phyloP scores from a whole-genome alignment of 2,113 vertebrate genomes.

The Origma solitaria region DNA sequence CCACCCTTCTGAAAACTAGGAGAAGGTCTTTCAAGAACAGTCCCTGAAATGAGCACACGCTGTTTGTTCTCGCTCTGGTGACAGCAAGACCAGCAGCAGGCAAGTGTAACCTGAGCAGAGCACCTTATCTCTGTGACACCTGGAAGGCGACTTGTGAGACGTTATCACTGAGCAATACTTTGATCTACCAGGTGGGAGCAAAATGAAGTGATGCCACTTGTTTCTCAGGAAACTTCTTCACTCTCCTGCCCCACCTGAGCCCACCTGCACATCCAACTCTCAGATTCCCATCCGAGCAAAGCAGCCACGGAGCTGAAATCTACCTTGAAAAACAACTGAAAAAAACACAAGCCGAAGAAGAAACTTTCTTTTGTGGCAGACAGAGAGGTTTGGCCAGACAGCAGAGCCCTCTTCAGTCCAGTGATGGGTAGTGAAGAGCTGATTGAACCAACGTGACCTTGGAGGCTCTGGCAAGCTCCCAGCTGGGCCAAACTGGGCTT shows the following conservation, averaged over 20 bases:
- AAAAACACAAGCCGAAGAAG: background rate
- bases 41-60: fast-evolving
- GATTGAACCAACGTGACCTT: background rate
- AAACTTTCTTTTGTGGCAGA: background rate
- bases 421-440: background rate
- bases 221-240: background rate
- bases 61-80: background rate
- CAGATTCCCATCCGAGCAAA: background rate
- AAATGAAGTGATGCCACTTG: background rate
- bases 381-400: slow-evolving; percentile 38
- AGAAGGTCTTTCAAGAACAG: background rate
- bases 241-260: background rate
- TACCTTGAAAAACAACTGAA: background rate
- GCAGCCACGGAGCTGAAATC: slow-evolving; percentile 2
- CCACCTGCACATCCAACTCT: background rate
- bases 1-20: background rate
- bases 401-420: slow-evolving; percentile 61
- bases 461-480: background rate
- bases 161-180: background rate
- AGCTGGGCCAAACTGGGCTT: background rate
- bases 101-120: background rate
- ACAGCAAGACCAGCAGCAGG: background rate
- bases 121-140: background rate
- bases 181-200: slow-evolving; percentile 28
- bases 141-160: background rate